phyloP scores from a whole-genome alignment of 2,888 invertebrate species.

The Dione vanillae region DNA sequence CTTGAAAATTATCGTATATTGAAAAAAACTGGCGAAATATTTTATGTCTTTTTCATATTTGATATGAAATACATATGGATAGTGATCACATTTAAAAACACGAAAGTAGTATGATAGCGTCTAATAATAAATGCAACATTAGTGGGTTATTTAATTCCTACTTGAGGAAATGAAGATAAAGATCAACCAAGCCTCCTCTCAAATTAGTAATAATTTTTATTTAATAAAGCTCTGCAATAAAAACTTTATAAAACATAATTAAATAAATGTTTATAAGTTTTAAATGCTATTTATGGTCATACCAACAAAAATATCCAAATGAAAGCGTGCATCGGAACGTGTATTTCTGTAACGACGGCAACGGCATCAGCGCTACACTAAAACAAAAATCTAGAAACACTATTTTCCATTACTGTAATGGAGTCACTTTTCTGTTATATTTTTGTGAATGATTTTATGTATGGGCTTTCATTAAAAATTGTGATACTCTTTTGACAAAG shows the following conservation, averaged over 20 bases:
- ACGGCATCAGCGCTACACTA: slow-evolving; percentile 45
- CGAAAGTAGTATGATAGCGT: too few relatives aligned
- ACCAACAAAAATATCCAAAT: slow-evolving; percentile 30
- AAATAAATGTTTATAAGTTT: not conserved
- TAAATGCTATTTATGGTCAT: slow-evolving; percentile 14
- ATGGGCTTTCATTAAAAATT: slow-evolving; percentile 31
- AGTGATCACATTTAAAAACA: too few relatives aligned
- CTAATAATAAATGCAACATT: too few relatives aligned
- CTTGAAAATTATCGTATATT: too few relatives aligned
- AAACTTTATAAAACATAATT: not conserved
- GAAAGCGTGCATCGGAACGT: slow-evolving; percentile 33
- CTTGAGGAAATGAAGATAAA: too few relatives aligned
- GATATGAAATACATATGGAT: too few relatives aligned
- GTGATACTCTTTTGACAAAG: slow-evolving; percentile 32
- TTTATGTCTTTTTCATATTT: too few relatives aligned
- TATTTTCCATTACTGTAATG: slow-evolving; percentile 80
- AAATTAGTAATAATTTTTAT: too few relatives aligned
- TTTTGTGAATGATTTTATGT: slow-evolving; percentile 58
- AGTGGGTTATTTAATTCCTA: too few relatives aligned
- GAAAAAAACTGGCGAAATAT: too few relatives aligned
- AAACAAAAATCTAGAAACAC: slow-evolving; percentile 55
- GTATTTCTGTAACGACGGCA: slow-evolving; percentile 47
- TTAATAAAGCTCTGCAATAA: not conserved
- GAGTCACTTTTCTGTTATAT: slow-evolving; percentile 61
- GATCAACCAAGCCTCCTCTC: too few relatives aligned